phyloP scores from a whole-genome alignment of 2,888 invertebrate species.

The Orthosia gothica region DNA sequence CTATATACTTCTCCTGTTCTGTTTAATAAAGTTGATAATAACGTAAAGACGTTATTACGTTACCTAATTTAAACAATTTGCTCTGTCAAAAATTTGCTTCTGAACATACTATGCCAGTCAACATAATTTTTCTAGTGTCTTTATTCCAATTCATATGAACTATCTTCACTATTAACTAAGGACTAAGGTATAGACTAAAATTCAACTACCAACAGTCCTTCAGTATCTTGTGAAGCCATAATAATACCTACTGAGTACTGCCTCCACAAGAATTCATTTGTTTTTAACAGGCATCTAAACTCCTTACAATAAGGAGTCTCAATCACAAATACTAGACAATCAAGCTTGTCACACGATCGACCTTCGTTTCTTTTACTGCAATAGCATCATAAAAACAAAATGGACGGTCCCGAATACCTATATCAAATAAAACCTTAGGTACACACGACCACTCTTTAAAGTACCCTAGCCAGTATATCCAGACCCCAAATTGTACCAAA shows the following conservation, averaged over 20 bases:
- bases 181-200: too few relatives aligned
- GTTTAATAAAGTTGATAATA: neutral
- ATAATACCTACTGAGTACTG: neutral
- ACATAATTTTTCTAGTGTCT: too few relatives aligned
- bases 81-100: neutral
- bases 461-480: neutral
- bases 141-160: too few relatives aligned
- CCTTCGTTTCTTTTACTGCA: slow-evolving; percentile 55
- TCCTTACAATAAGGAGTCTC: slow-evolving; percentile 3
- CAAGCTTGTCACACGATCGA: slow-evolving; percentile 44
- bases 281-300: slow-evolving; percentile 3
- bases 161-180: too few relatives aligned
- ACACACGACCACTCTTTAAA: neutral
- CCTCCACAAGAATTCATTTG: neutral
- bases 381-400: slow-evolving; percentile 59
- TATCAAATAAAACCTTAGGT: slow-evolving; percentile 52
- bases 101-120: neutral
- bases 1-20: too few relatives aligned
- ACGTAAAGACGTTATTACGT: neutral
- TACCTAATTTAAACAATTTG: neutral
- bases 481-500: neutral
- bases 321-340: slow-evolving; percentile 29
- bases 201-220: too few relatives aligned
- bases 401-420: slow-evolving; percentile 46
- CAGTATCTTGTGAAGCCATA: neutral